Base-by-base conservation (phyloP, 92 coral and sea anemone genomes). In the Plumapathes pennacea region DNA sequence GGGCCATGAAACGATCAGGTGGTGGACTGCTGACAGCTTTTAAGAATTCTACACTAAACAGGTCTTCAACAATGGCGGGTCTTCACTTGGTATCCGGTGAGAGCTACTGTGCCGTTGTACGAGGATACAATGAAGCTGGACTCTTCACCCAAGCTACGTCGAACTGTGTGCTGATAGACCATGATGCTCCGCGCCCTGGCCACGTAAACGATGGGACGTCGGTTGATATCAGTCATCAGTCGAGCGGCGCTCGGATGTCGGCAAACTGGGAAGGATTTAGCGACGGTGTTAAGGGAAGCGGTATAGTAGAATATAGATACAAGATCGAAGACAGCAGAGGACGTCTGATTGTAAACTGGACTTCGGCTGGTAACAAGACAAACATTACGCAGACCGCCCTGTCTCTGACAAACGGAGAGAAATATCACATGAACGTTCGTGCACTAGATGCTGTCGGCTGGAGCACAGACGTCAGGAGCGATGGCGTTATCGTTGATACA, bases 181-280 rank as follows among this genome's bases (percentile, higher is more conserved):
- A 79, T 27, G 90, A 88, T 43, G 62, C 87, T 23, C 99, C 99
- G 4, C 85, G 38, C 19, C 71, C 85, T 32, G 99, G 99, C 4
- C 25, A 30, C 19, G 94, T 94, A 22, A 84, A 84, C 28, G 99
- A 94, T 64, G 99, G 99, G 15, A 57, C 54, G 30, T 57, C 82
- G 13, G 55, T 25, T 20, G 99, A 94, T 50, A 51, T 94, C 31
- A 70, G 85, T 46, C 84, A 77, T 40, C 99, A 94, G 63, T 94
- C 99, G 34, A 78, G 79, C 9, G 74, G 80, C 54, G 72, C 75
- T 18, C 51, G 59, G 10, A 72, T 84, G n/a, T 64, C 80, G 50
- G 96, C 83, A 9, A 94, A 88, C 72, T 94, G 99, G 99, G 71
- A 84, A 51, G 96, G 96, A 0, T 94, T 94, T 29, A 51, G 37